phyloP scores from a whole-genome alignment of 2,113 vertebrate species.

The Malurus melanocephalus region DNA sequence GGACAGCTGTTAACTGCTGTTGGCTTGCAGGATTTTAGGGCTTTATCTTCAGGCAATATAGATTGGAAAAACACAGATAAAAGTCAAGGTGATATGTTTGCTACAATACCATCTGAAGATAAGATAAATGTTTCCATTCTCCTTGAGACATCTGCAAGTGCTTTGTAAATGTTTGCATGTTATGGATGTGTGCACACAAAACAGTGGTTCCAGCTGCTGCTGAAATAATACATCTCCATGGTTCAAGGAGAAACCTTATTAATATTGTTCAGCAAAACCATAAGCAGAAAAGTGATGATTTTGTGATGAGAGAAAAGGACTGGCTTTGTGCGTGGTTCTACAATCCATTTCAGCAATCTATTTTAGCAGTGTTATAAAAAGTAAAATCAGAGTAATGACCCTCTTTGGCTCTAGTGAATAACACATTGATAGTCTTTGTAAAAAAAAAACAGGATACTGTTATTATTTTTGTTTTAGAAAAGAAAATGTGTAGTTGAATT shows the following conservation, averaged over 20 bases:
- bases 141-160: not conserved
- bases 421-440: not conserved
- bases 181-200: not conserved
- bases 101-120: not conserved
- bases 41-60: not conserved
- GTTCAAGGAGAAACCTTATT: not conserved
- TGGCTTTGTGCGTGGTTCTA: not conserved
- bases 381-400: not conserved
- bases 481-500: not conserved
- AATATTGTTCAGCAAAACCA: not conserved
- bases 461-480: not conserved
- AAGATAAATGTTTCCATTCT: not conserved
- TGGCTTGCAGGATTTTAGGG: not conserved
- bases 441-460: not conserved
- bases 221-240: not conserved
- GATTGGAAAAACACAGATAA: not conserved
- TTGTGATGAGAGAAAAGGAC: not conserved
- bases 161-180: not conserved
- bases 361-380: not conserved
- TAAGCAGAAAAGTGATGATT: not conserved
- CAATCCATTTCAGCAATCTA: not conserved
- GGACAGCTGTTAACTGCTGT: not conserved
- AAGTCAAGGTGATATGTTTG: not conserved
- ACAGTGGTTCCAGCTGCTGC: not conserved
- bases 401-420: not conserved